Percentiles rank a stretch among this genome's conserved stretches.
These are phyloP conservation scores for Pheosia gnoma DNA, from an alignment of 2,888 invertebrate genomes.

Conservation along the genomic window DNA sequence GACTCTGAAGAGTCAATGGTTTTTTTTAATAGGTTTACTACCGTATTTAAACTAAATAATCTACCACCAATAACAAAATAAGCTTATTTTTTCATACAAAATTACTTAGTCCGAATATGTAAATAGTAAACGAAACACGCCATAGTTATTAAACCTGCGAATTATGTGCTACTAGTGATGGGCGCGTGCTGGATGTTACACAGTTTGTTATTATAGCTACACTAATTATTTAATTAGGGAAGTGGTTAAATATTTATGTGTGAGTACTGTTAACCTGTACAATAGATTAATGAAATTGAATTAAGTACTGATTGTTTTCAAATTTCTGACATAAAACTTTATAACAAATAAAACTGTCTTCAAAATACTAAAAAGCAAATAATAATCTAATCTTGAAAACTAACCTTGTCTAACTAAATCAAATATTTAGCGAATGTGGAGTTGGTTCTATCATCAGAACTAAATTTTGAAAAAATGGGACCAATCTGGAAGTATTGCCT, in stretches of 20 bases:
- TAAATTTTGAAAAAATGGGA: no score
- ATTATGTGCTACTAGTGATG: not conserved
- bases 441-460: no score
- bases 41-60: no score
- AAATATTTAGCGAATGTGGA: no score
- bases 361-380: no score
- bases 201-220: not conserved
- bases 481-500: no score
- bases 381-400: no score
- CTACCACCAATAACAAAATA: not conserved
- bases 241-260: slow-evolving; percentile 4
- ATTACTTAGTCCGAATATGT: not conserved
- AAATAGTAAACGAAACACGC: slow-evolving; percentile 1
- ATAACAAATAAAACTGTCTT: no score
- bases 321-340: no score
- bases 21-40: no score
- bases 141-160: not conserved
- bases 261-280: not conserved
- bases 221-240: slow-evolving; percentile 6
- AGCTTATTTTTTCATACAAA: not conserved
- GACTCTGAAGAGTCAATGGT: no score
- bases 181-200: not conserved
- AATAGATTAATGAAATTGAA: not conserved
- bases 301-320: not conserved
- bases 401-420: no score